Base-by-base conservation (phyloP, 2,888 invertebrate species). In the Amiota mariae region DNA sequence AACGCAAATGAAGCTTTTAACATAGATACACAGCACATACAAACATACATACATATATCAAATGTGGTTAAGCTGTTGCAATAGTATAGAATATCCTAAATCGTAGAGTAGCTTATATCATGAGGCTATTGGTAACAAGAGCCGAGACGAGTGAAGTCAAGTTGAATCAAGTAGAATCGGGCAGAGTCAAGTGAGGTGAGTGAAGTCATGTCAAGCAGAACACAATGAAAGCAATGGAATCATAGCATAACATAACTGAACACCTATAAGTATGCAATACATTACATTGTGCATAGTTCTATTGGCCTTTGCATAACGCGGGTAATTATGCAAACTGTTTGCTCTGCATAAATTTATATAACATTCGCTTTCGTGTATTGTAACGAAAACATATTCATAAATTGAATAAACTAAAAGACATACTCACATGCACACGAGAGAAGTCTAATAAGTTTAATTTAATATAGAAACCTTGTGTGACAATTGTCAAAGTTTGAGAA, bases 331-430 rank as follows among this genome's bases (percentile, higher is more conserved):
- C 63, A 46, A 63, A 63, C 63, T 63, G 64, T 64, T 64, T 64
- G 64, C 64, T 24, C 36, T 47, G 64, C 64, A 64, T 64, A 64
- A 64, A 64, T 64, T 64, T n/a, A 64, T 64, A 64, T 64, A 59
- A 59, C 11, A 59, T 1, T 51, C 51, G 51, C n/a, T 13, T 20
- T 57, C 18, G 15, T 20, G 18, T 57, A 57, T 20, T 8, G 18
- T 15, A 59, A 20, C 20, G 8, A 59, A 15, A 59, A 59, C 59
- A 59, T 20, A 59, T 59, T 59, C 24, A 59, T 11, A 18, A 8
- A 20, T 59, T 59, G 59, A 57, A 18, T 57, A 18, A 18, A 8
- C 57, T 6, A 56, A 24, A 24, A 3, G 24, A 24, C 3, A 6
- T 6, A 36, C 36, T 36, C 36, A 36, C 36, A 36, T 36, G 6